Evolutionary conservation across 37 sponge, comb jelly and placozoan species (phyloP).

Genomic region (Eunapius fragilis): DNA sequence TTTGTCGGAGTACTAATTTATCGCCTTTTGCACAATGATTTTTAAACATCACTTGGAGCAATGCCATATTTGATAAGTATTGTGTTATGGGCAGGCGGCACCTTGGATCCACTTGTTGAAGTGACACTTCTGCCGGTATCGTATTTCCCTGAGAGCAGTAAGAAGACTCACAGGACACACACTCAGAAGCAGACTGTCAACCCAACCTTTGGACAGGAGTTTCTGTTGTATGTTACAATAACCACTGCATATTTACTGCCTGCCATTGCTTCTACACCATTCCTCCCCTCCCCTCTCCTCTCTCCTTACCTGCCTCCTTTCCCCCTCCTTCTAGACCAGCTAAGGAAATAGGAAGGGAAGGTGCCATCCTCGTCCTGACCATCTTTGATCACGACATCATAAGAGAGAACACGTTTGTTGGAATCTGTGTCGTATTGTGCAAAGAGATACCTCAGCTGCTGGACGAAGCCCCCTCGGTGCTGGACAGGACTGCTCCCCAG

Average conservation of each 20-base stretch:
- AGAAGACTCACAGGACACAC: slow-evolving; percentile 22
- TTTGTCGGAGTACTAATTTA: neutral
- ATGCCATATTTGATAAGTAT: too few species aligned
- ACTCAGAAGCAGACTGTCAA: slow-evolving; percentile 41
- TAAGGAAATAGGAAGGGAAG: slow-evolving; percentile 14
- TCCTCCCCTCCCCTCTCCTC: neutral
- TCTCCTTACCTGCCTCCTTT: too few species aligned
- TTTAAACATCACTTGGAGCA: neutral
- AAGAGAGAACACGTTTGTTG: slow-evolving; percentile 47
- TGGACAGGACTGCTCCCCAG: neutral
- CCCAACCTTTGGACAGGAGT: slow-evolving; percentile 46
- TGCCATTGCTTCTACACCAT: neutral
- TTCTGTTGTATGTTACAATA: slow-evolving; percentile 46
- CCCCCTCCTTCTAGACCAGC: neutral
- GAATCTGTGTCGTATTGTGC: slow-evolving; percentile 56
- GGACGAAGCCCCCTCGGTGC: neutral
- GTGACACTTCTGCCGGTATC: slow-evolving; percentile 15
- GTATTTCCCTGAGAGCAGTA: slow-evolving; percentile 7
- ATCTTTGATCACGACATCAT: slow-evolving; percentile 65
- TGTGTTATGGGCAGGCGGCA: slow-evolving; percentile 13
- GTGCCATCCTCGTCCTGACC: slow-evolving; percentile 48
- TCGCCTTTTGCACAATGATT: neutral
- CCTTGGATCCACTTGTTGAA: slow-evolving; percentile 57
- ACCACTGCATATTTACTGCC: neutral
- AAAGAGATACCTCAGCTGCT: slow-evolving; percentile 37